Evolutionary conservation across 2,113 vertebrate species (phyloP).

Genomic region (Gavia stellata): DNA sequence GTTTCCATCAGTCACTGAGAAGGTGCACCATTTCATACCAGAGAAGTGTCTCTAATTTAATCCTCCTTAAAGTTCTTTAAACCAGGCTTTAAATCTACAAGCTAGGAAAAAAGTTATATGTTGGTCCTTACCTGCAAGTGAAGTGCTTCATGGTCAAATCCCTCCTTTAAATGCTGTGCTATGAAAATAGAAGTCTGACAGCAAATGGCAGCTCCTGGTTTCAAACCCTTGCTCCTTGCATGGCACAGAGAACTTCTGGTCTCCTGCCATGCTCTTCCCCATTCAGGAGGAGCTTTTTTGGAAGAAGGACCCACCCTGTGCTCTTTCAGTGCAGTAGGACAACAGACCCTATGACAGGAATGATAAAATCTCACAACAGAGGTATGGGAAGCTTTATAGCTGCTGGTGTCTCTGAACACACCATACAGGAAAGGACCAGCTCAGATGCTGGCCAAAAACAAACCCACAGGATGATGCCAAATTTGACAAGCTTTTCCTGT

Average conservation of each 20-base stretch:
- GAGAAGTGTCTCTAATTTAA: background rate
- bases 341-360: background rate
- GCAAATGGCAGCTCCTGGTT: background rate
- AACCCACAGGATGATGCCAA: background rate
- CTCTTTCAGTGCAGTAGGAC: background rate
- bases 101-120: background rate
- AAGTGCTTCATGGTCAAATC: background rate
- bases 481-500: background rate
- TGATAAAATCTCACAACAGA: background rate
- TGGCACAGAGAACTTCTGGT: background rate
- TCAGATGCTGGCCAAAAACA: background rate
- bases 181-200: background rate
- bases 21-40: background rate
- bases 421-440: accelerated
- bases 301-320: background rate
- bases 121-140: background rate
- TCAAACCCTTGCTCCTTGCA: background rate
- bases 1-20: background rate
- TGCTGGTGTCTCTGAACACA: background rate
- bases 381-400: background rate
- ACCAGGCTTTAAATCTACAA: background rate
- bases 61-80: background rate
- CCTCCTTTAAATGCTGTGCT: background rate
- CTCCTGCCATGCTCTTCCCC: background rate
- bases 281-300: background rate